Conservation (phyloP, 2,113 vertebrate species). For the Hemiprocne comata region DNA sequence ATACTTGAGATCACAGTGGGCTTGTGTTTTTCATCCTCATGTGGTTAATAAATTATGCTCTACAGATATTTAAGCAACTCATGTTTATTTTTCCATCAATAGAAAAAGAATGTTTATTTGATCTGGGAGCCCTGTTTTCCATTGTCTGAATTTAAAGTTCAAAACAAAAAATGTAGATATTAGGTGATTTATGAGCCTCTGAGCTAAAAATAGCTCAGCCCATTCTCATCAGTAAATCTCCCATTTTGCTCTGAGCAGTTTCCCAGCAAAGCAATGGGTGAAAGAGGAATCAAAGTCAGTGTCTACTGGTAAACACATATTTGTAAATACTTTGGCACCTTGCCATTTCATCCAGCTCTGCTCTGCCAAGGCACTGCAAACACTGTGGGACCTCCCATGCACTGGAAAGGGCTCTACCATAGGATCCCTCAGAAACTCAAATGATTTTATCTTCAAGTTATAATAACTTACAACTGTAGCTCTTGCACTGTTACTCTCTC, state of each 20-base stretch:
- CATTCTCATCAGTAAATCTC: neutral
- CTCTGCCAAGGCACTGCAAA: neutral
- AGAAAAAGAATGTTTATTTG: constrained; percentile 52
- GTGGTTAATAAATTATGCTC: constrained; percentile 59
- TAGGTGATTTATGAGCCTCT: neutral
- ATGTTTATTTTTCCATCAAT: constrained; percentile 50
- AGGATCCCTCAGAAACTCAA: accelerated
- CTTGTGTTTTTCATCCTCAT: constrained; percentile 32
- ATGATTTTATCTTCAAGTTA: neutral
- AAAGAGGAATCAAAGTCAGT: neutral
- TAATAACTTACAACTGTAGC: neutral
- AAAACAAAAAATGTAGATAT: constrained; percentile 10
- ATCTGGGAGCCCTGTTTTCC: constrained; percentile 33
- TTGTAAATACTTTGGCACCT: neutral
- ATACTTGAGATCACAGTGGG: neutral
- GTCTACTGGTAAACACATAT: neutral
- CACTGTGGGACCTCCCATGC: accelerated
- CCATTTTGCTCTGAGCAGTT: neutral
- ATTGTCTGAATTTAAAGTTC: constrained; percentile 56
- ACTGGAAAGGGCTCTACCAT: neutral
- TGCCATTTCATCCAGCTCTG: neutral
- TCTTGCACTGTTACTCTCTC: neutral
- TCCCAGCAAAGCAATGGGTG: neutral
- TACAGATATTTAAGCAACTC: constrained; percentile 41
- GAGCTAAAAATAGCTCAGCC: constrained; percentile 2